These are phyloP conservation scores for Machaerirhynchus nigripectus DNA, from an alignment of 2,113 vertebrate species.

Conservation along the genomic window DNA sequence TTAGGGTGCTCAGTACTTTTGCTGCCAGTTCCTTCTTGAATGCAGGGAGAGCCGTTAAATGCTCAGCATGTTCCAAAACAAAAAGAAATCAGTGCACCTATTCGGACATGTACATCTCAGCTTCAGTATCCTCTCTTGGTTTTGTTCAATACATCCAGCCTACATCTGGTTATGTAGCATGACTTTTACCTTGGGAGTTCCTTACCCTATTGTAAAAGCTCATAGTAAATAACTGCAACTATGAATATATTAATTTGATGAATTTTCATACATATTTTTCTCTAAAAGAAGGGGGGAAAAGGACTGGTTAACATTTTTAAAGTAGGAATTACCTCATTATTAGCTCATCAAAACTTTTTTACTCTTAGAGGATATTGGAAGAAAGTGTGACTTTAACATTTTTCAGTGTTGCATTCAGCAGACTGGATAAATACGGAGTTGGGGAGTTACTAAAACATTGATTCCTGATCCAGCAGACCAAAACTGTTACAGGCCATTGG, in stretches of 20 bases:
- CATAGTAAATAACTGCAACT: background rate
- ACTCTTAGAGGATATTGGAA: background rate
- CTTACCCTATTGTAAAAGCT: background rate
- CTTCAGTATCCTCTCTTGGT: background rate
- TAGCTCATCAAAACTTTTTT: background rate
- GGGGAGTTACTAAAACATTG: constrained; percentile 56
- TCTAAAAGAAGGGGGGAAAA: background rate
- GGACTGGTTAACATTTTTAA: background rate
- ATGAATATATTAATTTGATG: background rate
- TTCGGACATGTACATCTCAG: background rate
- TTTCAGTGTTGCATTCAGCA: background rate
- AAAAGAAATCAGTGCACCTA: background rate
- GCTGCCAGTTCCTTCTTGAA: background rate
- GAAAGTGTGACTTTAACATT: background rate
- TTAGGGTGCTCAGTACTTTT: background rate
- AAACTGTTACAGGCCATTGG: constrained; percentile 48
- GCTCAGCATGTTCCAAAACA: background rate
- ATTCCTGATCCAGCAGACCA: constrained; percentile 56
- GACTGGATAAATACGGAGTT: constrained; percentile 34
- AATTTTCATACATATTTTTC: background rate
- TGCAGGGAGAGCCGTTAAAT: background rate
- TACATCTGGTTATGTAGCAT: background rate
- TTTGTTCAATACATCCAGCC: background rate
- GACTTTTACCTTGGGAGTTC: background rate
- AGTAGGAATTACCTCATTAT: background rate